These are phyloP conservation scores for Chlorodrepanis virens DNA, from an alignment of 2,113 vertebrate genomes.

Conservation along the genomic window DNA sequence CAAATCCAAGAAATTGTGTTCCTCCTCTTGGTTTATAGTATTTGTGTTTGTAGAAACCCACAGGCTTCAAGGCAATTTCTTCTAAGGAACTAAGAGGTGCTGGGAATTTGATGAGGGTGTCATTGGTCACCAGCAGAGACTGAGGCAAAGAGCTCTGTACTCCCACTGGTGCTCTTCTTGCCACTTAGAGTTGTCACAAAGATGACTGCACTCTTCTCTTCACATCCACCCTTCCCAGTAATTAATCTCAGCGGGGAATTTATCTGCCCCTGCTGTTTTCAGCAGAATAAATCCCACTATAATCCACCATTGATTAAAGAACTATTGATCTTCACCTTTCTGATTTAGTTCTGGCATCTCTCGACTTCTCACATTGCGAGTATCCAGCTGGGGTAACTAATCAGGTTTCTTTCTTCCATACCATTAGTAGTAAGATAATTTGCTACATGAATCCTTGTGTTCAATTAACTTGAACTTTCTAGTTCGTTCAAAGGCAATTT, in stretches of 20 bases:
- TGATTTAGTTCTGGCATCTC: conserved; percentile 45
- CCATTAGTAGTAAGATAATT: conserved; percentile 45
- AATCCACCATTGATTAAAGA: conserved; percentile 64
- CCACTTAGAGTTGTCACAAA: conserved; percentile 31
- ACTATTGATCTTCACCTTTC: conserved; percentile 59
- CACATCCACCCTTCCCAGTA: not conserved
- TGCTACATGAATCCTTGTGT: conserved; percentile 25
- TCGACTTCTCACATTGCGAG: not conserved
- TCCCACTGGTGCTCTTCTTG: not conserved
- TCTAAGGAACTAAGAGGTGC: not conserved
- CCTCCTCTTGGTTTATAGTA: not conserved
- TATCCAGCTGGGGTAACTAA: conserved; percentile 48
- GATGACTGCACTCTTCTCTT: conserved; percentile 19
- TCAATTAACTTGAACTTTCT: conserved; percentile 52
- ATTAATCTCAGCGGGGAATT: conserved; percentile 43
- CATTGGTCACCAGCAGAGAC: conserved; percentile 13
- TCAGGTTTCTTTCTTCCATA: conserved; percentile 32
- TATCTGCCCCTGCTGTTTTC: conserved; percentile 32
- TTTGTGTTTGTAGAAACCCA: not conserved
- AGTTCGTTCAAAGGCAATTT: conserved; percentile 25
- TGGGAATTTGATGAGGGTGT: conserved; percentile 18
- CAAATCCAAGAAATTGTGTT: not conserved
- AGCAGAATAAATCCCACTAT: conserved; percentile 36
- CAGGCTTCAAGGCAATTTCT: not conserved
- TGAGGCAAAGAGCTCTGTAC: not conserved